Percentiles rank a stretch among this genome's conserved stretches.
These are phyloP conservation scores for Cuniculus paca DNA, from an alignment of 2,797 vertebrate genomes.

Conservation along the genomic window DNA sequence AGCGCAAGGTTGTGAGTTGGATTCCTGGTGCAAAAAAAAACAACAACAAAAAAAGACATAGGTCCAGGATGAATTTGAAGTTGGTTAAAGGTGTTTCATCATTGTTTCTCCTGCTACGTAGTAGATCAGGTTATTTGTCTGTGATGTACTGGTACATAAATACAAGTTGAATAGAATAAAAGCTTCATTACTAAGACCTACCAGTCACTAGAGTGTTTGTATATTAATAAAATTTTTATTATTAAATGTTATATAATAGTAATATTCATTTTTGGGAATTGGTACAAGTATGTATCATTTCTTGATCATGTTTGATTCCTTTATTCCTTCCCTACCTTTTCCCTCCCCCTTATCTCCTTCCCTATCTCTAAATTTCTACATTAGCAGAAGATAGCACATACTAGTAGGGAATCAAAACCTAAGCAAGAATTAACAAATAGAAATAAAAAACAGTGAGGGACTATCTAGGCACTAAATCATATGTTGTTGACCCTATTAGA, in stretches of 20 bases:
- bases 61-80: neutral
- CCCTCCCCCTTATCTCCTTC: neutral
- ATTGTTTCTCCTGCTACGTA: slow-evolving; percentile 2
- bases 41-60: too few species aligned
- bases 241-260: neutral
- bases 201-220: neutral
- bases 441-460: too few species aligned
- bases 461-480: too few species aligned
- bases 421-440: neutral
- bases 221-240: neutral
- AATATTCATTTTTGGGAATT: neutral
- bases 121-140: neutral
- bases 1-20: too few species aligned
- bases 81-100: neutral
- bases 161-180: slow-evolving; percentile 10
- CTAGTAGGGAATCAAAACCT: neutral
- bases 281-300: neutral
- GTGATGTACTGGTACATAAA: neutral
- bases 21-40: too few species aligned
- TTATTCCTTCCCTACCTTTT: neutral
- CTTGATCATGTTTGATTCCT: neutral
- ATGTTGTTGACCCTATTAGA: too few species aligned
- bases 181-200: neutral
- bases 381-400: neutral
- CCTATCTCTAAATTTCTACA: neutral